Base-by-base conservation (phyloP, 2,113 vertebrate genomes). In the Poeciliopsis turrubarensis region DNA sequence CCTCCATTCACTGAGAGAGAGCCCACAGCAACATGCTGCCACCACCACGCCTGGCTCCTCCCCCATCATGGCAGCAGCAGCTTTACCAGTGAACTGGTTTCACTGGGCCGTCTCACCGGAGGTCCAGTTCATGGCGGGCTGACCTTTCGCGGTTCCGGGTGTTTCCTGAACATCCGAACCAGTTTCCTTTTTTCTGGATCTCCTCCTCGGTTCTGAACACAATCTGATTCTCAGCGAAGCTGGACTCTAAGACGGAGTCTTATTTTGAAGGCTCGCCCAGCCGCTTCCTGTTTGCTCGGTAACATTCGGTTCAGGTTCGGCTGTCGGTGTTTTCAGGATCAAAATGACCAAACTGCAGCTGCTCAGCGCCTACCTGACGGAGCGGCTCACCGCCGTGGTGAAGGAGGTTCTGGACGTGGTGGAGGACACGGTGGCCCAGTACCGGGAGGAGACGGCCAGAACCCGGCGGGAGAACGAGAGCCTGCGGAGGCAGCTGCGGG, bases 391-490 rank as follows among this genome's bases (percentile, higher is more conserved):
- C 60, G 91, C 44, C 64, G 88, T 93, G 79, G 91, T 95, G 69
- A 90, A 92, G 83, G 94, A 95, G 86, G 91, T 95, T n/a, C 72
- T 95, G 70, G 89, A 88, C 73, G 93, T 93, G 60, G 94, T 95
- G 84, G 92, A 85, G 76, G 93, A 90, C 85, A 92, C 93, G 71
- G 93, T 95, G 44, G 83, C 86, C 60, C 93, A 95, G 86, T 94
- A 93, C 86, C 91, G 92, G 54, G 92, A 95, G 83, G 94, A 95
- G 87, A 86, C 93, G 7, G 91, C 90, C 8, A 80, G 92, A 7
- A 79, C 92, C 65, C 70, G 81, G 39, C 82, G 87, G 66, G 94
- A 95, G 87, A 95, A 93, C 83, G 88, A 94, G 30, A 83, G 83
- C 31, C 91, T 95, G 32, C 90, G 94, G 85, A 77, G 92, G 78